Evolutionary conservation across 1,140 invertebrate species (phyloP).

Genomic region (Leptinotarsa texana): DNA sequence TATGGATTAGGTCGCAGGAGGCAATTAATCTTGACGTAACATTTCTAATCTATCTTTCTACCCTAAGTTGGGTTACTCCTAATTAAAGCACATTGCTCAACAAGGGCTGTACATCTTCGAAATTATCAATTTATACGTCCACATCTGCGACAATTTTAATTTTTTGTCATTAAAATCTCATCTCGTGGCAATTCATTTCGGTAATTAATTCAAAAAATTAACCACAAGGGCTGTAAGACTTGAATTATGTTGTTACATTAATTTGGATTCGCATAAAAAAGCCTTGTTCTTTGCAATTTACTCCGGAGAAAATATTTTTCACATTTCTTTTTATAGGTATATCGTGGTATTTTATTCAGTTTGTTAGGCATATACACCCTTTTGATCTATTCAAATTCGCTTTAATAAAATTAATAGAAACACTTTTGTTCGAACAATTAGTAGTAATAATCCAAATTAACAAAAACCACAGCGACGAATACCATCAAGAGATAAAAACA

Average conservation of each 20-base stretch:
- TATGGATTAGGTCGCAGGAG: background rate
- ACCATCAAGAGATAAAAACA: no score
- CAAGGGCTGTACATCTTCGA: slow-evolving; percentile 49
- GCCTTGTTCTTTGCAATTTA: background rate
- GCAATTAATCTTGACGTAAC: slow-evolving; percentile 35
- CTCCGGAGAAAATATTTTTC: background rate
- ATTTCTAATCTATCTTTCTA: slow-evolving; percentile 49
- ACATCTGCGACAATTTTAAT: slow-evolving; percentile 53
- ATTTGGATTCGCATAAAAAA: slow-evolving; percentile 29
- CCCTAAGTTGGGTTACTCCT: slow-evolving; percentile 44
- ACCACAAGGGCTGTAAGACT: slow-evolving; percentile 37
- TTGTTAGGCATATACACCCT: no score
- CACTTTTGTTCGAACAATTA: no score
- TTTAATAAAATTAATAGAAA: no score
- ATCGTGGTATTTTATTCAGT: no score
- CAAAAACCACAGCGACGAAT: no score
- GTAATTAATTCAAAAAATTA: slow-evolving; percentile 52
- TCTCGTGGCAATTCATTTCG: slow-evolving; percentile 46
- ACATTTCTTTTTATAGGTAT: no score
- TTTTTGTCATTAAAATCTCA: slow-evolving; percentile 53
- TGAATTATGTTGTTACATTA: slow-evolving; percentile 32
- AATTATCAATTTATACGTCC: slow-evolving; percentile 52
- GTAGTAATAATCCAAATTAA: no score
- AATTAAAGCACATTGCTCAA: slow-evolving; percentile 49
- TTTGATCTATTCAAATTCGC: no score